Conservation (phyloP, 1,140 invertebrate species). For the Drosophila repleta region DNA sequence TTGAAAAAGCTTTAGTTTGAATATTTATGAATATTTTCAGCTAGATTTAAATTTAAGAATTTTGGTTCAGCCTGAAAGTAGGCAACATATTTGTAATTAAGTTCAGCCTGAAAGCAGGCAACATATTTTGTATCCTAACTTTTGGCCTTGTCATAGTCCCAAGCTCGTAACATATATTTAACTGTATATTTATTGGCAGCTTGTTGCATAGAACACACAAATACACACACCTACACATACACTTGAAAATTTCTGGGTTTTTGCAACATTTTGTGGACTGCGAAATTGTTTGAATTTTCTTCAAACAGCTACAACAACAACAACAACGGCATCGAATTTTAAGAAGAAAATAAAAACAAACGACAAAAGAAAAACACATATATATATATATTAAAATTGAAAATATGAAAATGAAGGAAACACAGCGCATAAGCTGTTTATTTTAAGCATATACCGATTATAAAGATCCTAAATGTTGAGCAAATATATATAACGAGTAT, state of each 20-base stretch:
- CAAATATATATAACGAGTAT: constrained; percentile 44
- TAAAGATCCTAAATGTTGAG: constrained; percentile 51
- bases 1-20: background rate
- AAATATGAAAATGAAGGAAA: constrained; percentile 11
- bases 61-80: constrained; percentile 18
- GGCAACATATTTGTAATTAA: background rate
- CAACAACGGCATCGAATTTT: constrained; percentile 39
- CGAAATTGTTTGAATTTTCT: constrained; percentile 44
- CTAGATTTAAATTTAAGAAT: constrained; percentile 2
- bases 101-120: constrained; percentile 33
- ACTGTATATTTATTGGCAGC: too few species aligned
- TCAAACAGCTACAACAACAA: constrained; percentile 41
- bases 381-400: constrained; percentile 1
- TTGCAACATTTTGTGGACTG: constrained; percentile 52
- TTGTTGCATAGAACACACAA: constrained; percentile 1
- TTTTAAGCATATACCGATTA: constrained; percentile 46
- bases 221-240: constrained; percentile 12
- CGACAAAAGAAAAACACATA: constrained; percentile 1
- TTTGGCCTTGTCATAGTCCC: constrained; percentile 9
- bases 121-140: constrained; percentile 6
- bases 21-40: background rate
- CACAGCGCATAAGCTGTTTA: constrained; percentile 51
- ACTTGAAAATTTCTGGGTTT: constrained; percentile 51
- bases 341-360: background rate
- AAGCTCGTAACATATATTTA: background rate